Base-by-base conservation (phyloP, 2,797 vertebrate genomes). In the Cyprinella venusta region DNA sequence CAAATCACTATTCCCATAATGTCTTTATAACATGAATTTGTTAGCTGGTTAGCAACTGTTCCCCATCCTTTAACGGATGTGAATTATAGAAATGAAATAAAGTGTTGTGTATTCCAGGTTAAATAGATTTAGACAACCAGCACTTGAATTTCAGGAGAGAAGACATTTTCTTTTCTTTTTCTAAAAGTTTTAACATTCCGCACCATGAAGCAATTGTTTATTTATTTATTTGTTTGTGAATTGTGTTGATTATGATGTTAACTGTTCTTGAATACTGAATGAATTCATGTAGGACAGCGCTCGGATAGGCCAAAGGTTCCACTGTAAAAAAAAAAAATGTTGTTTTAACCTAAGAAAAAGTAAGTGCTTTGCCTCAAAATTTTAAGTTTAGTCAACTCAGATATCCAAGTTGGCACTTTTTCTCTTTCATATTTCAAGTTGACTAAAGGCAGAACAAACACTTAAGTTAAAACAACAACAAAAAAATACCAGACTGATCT, bases 221-320 rank as follows among this genome's bases (percentile, higher is more conserved):
- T 19, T 52, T 36, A 19, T 52, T 52, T 36, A 8, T 52, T 40
- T 68, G 5, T 48, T 48, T 6, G 6, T 30, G 19, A 19, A 13
- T 38, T 21, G 6, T 70, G 38, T n/a, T 24, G n/a, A 70, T 48
- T 70, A 26, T 50, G 24, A 42, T 69, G 40, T 24, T 50, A 56
- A 76, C 54, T 56, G 56, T 78, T 82, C 12, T 13, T 48, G 13
- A 48, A 45, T 45, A 15, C 1, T 45, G 4, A 45, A 45, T 45
- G 45, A 72, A 61, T 67, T 8, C 13, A 40, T 30, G 63, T 86
- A 86, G 91, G 92, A 95, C 94, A 95, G 91, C 90, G 91, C 85
- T 81, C 54, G 21, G 69, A 18, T 45, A 48, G 42, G 54, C 30
- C 72, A 67, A 67, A 84, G 50, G 24, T 68, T 64, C 38, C n/a